Evolutionary conservation across 2,888 invertebrate species (phyloP).

Genomic region (Ischnura elegans): DNA sequence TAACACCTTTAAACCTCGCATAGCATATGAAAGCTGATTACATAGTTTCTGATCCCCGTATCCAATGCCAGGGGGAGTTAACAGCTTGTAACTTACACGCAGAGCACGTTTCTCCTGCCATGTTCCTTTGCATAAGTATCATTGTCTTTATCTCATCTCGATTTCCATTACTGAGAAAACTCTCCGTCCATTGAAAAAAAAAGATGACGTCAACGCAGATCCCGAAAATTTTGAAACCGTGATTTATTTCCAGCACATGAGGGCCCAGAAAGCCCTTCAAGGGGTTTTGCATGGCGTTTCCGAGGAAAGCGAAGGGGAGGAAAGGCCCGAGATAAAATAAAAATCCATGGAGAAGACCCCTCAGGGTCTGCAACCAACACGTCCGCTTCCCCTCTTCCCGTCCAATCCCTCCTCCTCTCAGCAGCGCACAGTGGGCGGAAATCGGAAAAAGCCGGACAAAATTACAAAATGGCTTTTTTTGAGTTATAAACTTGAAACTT

Average conservation of each 20-base stretch:
- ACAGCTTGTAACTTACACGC: background rate
- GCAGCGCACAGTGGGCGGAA: background rate
- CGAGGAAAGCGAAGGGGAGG: background rate
- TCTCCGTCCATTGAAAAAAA: background rate
- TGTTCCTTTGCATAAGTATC: background rate
- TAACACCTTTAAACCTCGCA: too few species aligned
- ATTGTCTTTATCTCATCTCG: background rate
- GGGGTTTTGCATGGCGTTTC: slow-evolving; percentile 7
- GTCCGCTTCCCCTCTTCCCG: background rate
- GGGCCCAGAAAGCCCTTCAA: background rate
- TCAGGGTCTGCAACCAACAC: background rate
- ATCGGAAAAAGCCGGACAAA: too few species aligned
- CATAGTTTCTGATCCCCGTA: too few species aligned
- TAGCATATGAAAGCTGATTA: too few species aligned
- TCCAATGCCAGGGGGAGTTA: too few species aligned
- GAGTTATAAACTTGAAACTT: too few species aligned
- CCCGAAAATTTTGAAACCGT: background rate
- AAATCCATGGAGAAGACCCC: background rate
- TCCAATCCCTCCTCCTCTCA: background rate
- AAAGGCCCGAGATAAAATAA: background rate
- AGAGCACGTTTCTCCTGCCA: background rate
- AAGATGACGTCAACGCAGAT: background rate
- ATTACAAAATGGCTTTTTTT: too few species aligned
- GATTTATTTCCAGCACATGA: slow-evolving; percentile 6
- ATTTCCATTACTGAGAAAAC: background rate